Evolutionary conservation across 2,888 invertebrate species (phyloP), one percentile per base, ranked within the genome.

Genomic region (Acronicta leporina): DNA sequence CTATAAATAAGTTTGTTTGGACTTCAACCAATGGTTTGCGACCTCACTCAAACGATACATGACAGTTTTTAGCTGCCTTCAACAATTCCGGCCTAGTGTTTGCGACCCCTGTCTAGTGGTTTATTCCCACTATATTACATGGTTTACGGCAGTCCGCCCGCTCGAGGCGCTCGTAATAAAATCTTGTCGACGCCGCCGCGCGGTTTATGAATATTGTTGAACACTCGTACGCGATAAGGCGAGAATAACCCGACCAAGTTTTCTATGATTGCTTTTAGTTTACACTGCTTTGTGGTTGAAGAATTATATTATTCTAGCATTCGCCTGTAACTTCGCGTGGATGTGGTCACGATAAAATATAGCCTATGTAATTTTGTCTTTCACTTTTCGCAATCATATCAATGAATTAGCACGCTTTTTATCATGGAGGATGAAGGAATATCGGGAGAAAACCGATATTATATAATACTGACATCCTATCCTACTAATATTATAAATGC

Each of bases 191-290:
- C 86, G 87, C 81, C 83, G 83, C 77, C 76, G 52, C 45, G 30
- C 83, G 83, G 78, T 90, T 90, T 91, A 91, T 92, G 92, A 88
- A 90, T 91, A 92, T 88, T 89, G 85, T 86, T 81, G 85, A 80
- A 81, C 49, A 57, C 49, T 61, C 74, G 80, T 80, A 80, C 80
- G 83, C 85, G 88, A 88, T 91, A 89, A 89, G 87, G 83, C 81
- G 79, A 76, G 83, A 84, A 86, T 84, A 87, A 80, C 81, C 78
- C 78, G 76, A 78, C 73, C 76, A 75, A 73, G 79, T 79, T 81
- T 76, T 43, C 60, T 69, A 63, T 61, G 64, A 78, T 71, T 55
- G 67, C 72, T 69, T 63, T 67, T 46, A 58, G 68, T 58, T 72
- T 35, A 25, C 16, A 43, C 25, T 44, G 56, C 35, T 56, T 43